Evolutionary conservation across 2,797 vertebrate species (phyloP).

Genomic region (Cuniculus paca): DNA sequence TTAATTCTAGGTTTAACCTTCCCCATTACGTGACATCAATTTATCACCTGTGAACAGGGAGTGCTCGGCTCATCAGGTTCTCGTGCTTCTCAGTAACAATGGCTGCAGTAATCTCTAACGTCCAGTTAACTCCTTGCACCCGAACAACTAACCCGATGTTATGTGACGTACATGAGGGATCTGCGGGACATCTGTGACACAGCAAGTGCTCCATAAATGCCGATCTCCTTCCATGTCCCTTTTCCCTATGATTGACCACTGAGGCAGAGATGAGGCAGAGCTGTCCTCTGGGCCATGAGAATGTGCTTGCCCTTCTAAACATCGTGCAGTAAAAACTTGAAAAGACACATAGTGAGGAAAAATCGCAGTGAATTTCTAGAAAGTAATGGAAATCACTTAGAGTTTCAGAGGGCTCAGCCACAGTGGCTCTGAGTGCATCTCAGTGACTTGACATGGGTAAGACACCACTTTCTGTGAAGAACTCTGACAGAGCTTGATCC

Average conservation of each 20-base stretch:
- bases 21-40: background rate
- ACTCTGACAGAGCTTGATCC: background rate
- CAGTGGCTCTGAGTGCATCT: background rate
- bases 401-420: background rate
- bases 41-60: background rate
- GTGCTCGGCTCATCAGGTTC: background rate
- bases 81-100: background rate
- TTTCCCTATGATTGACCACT: background rate
- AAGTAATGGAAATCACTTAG: constrained; percentile 22
- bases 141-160: background rate
- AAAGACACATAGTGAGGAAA: background rate
- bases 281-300: background rate
- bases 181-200: background rate
- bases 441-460: background rate
- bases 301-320: constrained; percentile 17
- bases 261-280: constrained; percentile 23
- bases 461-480: background rate
- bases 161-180: background rate
- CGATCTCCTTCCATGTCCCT: background rate
- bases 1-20: background rate
- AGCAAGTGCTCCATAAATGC: background rate
- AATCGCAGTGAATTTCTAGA: background rate
- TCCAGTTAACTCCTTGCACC: background rate
- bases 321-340: background rate
- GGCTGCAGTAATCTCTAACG: background rate